These are phyloP conservation scores for Tiliacea aurago DNA, from an alignment of 2,888 invertebrate species.

Conservation along the genomic window DNA sequence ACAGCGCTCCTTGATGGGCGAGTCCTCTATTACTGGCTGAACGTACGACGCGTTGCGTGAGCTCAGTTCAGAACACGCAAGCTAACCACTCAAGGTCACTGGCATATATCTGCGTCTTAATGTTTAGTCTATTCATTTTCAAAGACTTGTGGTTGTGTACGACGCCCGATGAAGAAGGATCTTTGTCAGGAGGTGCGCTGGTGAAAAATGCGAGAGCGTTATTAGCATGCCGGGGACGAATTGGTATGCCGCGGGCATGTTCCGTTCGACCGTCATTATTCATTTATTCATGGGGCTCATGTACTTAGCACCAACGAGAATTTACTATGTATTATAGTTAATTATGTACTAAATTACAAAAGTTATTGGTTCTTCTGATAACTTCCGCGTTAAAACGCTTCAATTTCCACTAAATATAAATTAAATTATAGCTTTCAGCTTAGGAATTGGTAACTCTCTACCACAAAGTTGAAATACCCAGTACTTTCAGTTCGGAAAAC, in stretches of 20 bases:
- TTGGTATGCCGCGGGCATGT: constrained; percentile 87
- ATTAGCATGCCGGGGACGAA: constrained; percentile 86
- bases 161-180: constrained; percentile 78
- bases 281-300: constrained; percentile 88
- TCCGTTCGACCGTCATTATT: constrained; percentile 85
- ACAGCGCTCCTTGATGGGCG: too few species aligned
- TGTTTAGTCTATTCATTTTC: constrained; percentile 67
- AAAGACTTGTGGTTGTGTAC: constrained; percentile 37
- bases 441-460: constrained; percentile 33
- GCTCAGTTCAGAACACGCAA: too few species aligned
- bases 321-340: constrained; percentile 73
- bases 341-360: constrained; percentile 56
- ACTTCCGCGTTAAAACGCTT: constrained; percentile 16
- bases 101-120: too few species aligned
- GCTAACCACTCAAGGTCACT: too few species aligned
- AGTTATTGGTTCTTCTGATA: constrained; percentile 29
- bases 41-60: too few species aligned
- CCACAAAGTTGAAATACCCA: constrained; percentile 30
- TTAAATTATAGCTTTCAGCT: constrained; percentile 24
- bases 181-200: constrained; percentile 75
- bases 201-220: constrained; percentile 87
- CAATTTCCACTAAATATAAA: constrained; percentile 34
- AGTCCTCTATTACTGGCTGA: too few species aligned
- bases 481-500: constrained; percentile 33
- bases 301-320: constrained; percentile 77